Evolutionary conservation across 2,888 invertebrate species (phyloP).

Genomic region (Lasioglossum calceatum): DNA sequence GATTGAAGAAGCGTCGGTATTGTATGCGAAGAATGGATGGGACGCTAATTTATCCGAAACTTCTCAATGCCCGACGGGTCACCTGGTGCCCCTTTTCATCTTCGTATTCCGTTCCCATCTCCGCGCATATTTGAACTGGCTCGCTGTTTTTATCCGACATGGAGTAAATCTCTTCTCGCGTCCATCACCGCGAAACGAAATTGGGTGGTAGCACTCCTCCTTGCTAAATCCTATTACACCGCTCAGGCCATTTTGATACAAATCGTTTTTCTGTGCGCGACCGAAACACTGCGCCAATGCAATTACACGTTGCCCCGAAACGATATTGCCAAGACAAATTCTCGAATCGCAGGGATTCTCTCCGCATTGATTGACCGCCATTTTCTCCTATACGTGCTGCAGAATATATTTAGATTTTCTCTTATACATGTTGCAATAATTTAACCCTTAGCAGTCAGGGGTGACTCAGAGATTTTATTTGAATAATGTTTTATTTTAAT

Average conservation of each 20-base stretch:
- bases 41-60: conserved; percentile 14
- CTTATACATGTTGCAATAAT: too few species aligned
- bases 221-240: conserved; percentile 1
- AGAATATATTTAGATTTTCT: background rate
- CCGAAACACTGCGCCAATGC: background rate
- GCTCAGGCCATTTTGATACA: background rate
- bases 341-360: background rate
- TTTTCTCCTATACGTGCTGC: background rate
- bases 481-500: too few species aligned
- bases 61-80: conserved; percentile 1
- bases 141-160: background rate
- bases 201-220: background rate
- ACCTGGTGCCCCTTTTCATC: background rate
- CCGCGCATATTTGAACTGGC: background rate
- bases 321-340: background rate
- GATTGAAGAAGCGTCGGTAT: background rate
- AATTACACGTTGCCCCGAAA: background rate
- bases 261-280: background rate
- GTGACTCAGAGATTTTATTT: too few species aligned
- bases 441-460: too few species aligned
- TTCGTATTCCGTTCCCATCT: background rate
- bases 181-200: conserved; percentile 3
- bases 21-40: background rate
- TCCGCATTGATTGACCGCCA: background rate
- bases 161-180: conserved; percentile 9